Base-by-base conservation (phyloP, 1,140 invertebrate species). In the Atopsyche davidsoni region DNA sequence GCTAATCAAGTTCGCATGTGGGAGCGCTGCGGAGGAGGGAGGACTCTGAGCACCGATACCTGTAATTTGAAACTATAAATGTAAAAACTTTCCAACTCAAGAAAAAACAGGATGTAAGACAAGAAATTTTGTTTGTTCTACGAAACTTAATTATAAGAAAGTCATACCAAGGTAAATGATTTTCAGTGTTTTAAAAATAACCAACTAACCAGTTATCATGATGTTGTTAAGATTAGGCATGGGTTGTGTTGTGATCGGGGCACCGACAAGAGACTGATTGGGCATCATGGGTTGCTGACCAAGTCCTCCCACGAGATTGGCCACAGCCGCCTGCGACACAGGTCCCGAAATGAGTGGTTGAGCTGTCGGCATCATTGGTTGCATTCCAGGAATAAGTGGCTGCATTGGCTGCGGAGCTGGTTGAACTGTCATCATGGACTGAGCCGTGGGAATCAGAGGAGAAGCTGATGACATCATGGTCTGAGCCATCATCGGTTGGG, bases 401-500 rank as follows among this genome's bases (percentile, higher is more conserved):
- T 58, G 46, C 52, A 55, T 49, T 25, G 54, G 32, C 45, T 60
- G 58, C 47, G 59, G 54, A 40, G 53, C 53, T 51, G 60, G 62
- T 23, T 62, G 50, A 23, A 60, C 38, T 35, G 55, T 36, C 4
- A 40, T 18, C 4, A 49, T 48, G 31, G 56, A 38, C 43, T 60
- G 56, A 47, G 59, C 55, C 45, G 55, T 53, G 53, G 60, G 61
- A 17, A 62, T 49, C 22, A 60, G 46, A 53, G 60, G 55, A 41
- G 58, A 50, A 47, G 46, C 58, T 55, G 55, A 60, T 22, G 63
- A 53, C 17, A 61, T 34, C 39, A 59, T 32, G 31, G 61, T 58
- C 11, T 58, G 39, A 24, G 63, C 60, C n/a, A 60, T 57, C 22
- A 51, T 35, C 0, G 65, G 61, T 50, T 65, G 64, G 23, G 61